Percentiles rank a stretch among this genome's conserved stretches.
Conservation (phyloP, 2,888 invertebrate species). For the Drosophila anceps region DNA sequence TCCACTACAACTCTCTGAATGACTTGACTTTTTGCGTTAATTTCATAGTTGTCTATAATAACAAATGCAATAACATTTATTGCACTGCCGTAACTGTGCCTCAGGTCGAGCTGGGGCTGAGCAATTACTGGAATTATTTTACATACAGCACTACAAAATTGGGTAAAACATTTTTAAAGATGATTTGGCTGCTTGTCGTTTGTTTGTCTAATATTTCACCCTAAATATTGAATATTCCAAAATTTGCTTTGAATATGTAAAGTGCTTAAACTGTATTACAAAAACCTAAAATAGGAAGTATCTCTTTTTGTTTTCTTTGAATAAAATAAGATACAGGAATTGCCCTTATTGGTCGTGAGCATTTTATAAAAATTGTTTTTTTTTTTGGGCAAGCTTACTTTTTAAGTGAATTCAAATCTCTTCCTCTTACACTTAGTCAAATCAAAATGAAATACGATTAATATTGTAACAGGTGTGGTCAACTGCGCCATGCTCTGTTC, state of each 20-base stretch:
- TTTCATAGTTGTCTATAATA: conserved; percentile 9
- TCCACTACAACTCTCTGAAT: conserved; percentile 13
- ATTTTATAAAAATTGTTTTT: conserved; percentile 3
- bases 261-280: background rate
- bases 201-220: background rate
- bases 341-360: conserved; percentile 5
- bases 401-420: conserved; percentile 7
- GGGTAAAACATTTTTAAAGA: background rate
- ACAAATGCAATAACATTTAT: conserved; percentile 21
- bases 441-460: conserved; percentile 2
- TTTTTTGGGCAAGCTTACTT: conserved; percentile 2
- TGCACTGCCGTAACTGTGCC: conserved; percentile 10
- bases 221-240: background rate
- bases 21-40: conserved; percentile 9
- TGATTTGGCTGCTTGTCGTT: background rate
- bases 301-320: background rate
- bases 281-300: background rate
- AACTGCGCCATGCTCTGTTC: background rate
- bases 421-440: conserved; percentile 13
- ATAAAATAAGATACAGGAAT: conserved; percentile 1
- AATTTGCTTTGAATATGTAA: background rate
- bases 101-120: background rate
- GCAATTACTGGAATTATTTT: conserved; percentile 4
- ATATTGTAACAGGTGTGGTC: background rate
- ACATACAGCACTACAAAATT: background rate